These are phyloP conservation scores for Pygoscelis antarcticus DNA, from an alignment of 2,113 vertebrate genomes.

Conservation along the genomic window DNA sequence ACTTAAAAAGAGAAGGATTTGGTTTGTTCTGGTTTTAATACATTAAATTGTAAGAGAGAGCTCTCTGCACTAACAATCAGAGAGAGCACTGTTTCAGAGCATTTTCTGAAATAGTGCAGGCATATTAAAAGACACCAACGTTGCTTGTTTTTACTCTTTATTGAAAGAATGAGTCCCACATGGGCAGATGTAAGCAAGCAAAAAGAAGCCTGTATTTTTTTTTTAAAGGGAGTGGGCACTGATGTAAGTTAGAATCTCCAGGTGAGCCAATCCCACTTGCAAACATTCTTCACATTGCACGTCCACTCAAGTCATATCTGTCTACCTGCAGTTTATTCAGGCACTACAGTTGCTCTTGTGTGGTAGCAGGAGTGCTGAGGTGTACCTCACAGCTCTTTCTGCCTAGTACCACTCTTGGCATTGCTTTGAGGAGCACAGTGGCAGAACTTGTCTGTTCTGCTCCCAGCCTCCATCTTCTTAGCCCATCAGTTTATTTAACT, in stretches of 20 bases:
- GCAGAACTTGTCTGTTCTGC: background rate
- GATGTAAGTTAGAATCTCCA: background rate
- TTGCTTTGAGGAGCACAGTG: background rate
- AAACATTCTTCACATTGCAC: background rate
- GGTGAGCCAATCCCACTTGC: background rate
- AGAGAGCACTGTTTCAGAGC: background rate
- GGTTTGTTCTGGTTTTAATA: background rate
- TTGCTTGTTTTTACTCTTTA: background rate
- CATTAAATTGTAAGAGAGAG: background rate
- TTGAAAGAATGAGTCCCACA: background rate
- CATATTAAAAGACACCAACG: background rate
- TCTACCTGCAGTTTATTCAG: background rate
- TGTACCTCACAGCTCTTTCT: background rate
- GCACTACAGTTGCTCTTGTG: background rate
- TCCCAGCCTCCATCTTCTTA: background rate
- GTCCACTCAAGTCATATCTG: background rate
- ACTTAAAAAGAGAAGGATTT: background rate
- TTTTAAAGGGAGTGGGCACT: background rate
- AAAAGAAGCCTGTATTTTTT: background rate
- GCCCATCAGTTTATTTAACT: background rate
- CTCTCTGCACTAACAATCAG: background rate
- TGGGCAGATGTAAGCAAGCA: background rate
- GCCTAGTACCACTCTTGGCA: background rate
- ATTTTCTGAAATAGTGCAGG: background rate
- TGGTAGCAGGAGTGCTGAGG: background rate